Evolutionary conservation across 2,113 vertebrate genomes (phyloP).

Genomic region (Thermophis baileyi): DNA sequence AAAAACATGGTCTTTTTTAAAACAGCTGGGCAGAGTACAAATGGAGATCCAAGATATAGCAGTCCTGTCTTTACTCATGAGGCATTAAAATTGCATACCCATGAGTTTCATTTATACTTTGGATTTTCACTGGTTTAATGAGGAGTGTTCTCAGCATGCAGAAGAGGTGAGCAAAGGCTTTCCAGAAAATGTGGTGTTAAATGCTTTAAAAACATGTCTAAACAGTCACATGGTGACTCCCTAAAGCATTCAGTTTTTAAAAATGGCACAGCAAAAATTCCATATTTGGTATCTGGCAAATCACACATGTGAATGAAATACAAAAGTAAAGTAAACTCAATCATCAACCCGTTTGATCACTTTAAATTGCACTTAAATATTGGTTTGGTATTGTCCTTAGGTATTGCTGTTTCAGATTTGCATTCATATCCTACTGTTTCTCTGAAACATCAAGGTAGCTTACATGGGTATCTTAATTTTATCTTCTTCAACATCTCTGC

Average conservation of each 20-base stretch:
- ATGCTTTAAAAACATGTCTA: slow-evolving; percentile 10
- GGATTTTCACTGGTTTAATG: not conserved
- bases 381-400: slow-evolving; percentile 13
- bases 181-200: slow-evolving; percentile 23
- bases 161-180: not conserved
- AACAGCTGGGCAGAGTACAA: not conserved
- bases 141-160: not conserved
- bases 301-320: not conserved
- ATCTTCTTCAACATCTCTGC: not conserved
- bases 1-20: not conserved
- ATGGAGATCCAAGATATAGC: not conserved
- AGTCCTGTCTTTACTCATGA: not conserved
- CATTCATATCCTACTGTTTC: not conserved
- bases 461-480: not conserved
- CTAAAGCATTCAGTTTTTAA: slow-evolving; percentile 27
- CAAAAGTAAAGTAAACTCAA: not conserved
- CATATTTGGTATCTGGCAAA: not conserved
- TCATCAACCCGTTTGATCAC: slow-evolving; percentile 19
- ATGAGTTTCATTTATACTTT: accelerated
- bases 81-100: not conserved
- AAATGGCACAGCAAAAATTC: slow-evolving; percentile 13
- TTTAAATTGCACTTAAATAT: slow-evolving; percentile 27
- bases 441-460: not conserved
- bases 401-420: not conserved
- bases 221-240: not conserved